Percentiles rank a stretch among this genome's conserved stretches.
phyloP scores from a whole-genome alignment of 1,140 invertebrate species.

The Bombus consobrinus region DNA sequence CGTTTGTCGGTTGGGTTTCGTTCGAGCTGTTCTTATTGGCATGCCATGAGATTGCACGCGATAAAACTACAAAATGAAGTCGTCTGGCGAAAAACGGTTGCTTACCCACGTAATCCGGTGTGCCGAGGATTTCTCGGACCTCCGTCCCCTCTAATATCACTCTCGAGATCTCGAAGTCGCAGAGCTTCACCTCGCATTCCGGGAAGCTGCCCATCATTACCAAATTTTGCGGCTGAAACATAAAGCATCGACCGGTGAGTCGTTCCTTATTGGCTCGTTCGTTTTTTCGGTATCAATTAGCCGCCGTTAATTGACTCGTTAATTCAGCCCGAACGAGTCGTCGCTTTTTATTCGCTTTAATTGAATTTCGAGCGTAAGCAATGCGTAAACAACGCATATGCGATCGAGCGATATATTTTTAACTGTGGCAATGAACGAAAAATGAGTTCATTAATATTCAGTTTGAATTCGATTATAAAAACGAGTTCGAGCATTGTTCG shows the following conservation, averaged over 20 bases:
- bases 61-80: slow-evolving; percentile 17
- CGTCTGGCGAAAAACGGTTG: slow-evolving; percentile 2
- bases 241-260: slow-evolving; percentile 25
- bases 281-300: slow-evolving; percentile 19
- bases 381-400: slow-evolving; percentile 9
- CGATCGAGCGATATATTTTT: neutral
- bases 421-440: slow-evolving; percentile 26
- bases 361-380: slow-evolving; percentile 13
- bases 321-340: slow-evolving; percentile 11
- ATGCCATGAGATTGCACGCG: neutral
- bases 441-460: slow-evolving; percentile 29
- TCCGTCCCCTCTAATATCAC: slow-evolving; percentile 87
- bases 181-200: slow-evolving; percentile 88
- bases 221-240: slow-evolving; percentile 88
- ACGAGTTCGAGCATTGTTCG: slow-evolving; percentile 10
- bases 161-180: slow-evolving; percentile 90
- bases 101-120: slow-evolving; percentile 92
- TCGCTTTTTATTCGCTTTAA: slow-evolving; percentile 16
- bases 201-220: slow-evolving; percentile 89
- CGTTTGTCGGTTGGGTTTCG: neutral
- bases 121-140: slow-evolving; percentile 90
- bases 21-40: neutral
- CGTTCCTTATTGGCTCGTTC: neutral
- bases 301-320: slow-evolving; percentile 33
- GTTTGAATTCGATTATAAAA: slow-evolving; percentile 44